Percentiles rank a stretch among this genome's conserved stretches.
These are phyloP conservation scores for Marasmarcha lunaedactyla DNA, from an alignment of 2,888 invertebrate genomes.

Conservation along the genomic window DNA sequence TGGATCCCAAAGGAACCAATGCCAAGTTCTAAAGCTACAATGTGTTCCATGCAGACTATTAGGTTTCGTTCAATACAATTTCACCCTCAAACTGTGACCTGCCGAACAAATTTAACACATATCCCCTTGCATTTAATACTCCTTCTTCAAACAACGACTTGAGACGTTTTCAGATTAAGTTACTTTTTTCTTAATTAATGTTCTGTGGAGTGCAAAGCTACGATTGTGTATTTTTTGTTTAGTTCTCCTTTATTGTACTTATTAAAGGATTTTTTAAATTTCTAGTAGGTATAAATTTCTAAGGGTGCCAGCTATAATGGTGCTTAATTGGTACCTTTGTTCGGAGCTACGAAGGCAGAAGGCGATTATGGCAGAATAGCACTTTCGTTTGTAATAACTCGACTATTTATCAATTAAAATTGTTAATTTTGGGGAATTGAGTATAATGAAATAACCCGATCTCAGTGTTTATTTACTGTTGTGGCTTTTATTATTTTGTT, in stretches of 20 bases:
- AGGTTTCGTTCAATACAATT: neutral
- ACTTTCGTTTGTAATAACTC: slow-evolving; percentile 11
- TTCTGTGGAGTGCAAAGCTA: slow-evolving; percentile 53
- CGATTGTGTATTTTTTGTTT: slow-evolving; percentile 47
- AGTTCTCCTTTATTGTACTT: neutral
- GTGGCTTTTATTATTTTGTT: too few relatives aligned
- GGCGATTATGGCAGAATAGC: slow-evolving; percentile 22
- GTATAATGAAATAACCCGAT: too few relatives aligned
- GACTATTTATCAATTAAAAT: too few relatives aligned
- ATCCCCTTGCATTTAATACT: neutral
- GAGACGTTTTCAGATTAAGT: neutral
- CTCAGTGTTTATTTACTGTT: too few relatives aligned
- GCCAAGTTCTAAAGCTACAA: slow-evolving; percentile 32
- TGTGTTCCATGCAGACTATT: slow-evolving; percentile 34
- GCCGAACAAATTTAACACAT: neutral
- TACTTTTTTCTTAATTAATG: slow-evolving; percentile 55
- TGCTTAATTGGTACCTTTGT: slow-evolving; percentile 53
- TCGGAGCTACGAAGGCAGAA: slow-evolving; percentile 23
- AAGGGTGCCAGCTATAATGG: slow-evolving; percentile 48
- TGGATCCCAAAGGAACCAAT: slow-evolving; percentile 18
- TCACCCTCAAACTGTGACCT: neutral
- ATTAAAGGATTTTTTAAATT: slow-evolving; percentile 32
- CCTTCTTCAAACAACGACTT: neutral
- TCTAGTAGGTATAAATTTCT: slow-evolving; percentile 50
- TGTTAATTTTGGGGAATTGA: too few relatives aligned